These are phyloP conservation scores for Helicoverpa assulta DNA, from an alignment of 2,888 invertebrate species.

Conservation along the genomic window DNA sequence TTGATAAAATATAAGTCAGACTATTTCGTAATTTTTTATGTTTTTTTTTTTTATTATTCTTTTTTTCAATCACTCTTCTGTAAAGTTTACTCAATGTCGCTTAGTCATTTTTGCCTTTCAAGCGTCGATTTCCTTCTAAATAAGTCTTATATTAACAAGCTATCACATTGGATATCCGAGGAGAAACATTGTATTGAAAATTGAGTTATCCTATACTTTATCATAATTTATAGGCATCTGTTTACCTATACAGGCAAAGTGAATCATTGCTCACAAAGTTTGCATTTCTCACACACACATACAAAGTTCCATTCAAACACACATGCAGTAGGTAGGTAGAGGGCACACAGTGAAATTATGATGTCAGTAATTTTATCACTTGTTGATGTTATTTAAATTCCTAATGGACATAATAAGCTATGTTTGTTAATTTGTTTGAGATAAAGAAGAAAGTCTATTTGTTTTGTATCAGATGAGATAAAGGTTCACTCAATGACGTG, in stretches of 20 bases:
- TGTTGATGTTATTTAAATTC: slow-evolving; percentile 24
- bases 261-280: slow-evolving; percentile 15
- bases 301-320: neutral
- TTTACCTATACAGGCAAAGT: slow-evolving; percentile 19
- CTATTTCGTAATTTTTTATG: too few species aligned
- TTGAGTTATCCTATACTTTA: slow-evolving; percentile 22
- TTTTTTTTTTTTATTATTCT: too few species aligned
- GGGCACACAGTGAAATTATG: slow-evolving; percentile 14
- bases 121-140: slow-evolving; percentile 18
- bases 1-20: too few species aligned
- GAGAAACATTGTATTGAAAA: slow-evolving; percentile 32
- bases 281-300: slow-evolving; percentile 16
- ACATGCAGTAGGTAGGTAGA: neutral
- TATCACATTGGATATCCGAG: slow-evolving; percentile 23
- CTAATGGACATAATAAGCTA: neutral
- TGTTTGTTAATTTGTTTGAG: slow-evolving; percentile 11
- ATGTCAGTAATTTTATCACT: slow-evolving; percentile 38
- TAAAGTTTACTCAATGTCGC: too few species aligned
- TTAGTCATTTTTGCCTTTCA: too few species aligned
- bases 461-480: slow-evolving; percentile 20
- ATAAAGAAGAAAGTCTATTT: slow-evolving; percentile 23
- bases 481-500: neutral
- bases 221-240: slow-evolving; percentile 40
- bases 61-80: too few species aligned
- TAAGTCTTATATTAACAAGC: slow-evolving; percentile 12